Conservation (phyloP, 2,888 invertebrate species). For the Tachystola acroxantha region DNA sequence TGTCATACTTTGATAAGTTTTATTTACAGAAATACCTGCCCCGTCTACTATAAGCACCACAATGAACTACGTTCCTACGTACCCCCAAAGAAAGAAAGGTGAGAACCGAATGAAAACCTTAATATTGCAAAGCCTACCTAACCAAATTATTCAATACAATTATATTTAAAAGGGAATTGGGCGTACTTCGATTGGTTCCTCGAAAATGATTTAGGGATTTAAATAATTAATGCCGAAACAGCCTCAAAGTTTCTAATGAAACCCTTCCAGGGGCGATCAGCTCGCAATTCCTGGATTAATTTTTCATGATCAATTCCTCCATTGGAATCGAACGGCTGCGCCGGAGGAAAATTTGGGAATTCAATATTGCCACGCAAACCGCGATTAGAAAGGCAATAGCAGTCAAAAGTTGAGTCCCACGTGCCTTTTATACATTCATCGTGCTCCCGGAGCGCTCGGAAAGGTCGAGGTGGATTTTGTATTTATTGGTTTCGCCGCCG, state of each 20-base stretch:
- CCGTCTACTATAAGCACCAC: constrained; percentile 85
- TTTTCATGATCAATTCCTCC: constrained; percentile 45
- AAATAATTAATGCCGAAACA: constrained; percentile 40
- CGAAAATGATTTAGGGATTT: constrained; percentile 25
- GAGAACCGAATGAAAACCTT: constrained; percentile 17
- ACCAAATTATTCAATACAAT: constrained; percentile 1
- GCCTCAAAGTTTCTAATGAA: constrained; percentile 35
- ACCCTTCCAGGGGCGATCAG: constrained; percentile 34
- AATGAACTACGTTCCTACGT: constrained; percentile 75
- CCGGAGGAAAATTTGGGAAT: constrained; percentile 36
- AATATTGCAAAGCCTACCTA: constrained; percentile 7
- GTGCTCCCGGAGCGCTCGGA: constrained; percentile 39
- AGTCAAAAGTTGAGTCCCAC: constrained; percentile 46
- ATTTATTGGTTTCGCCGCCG: constrained; percentile 72
- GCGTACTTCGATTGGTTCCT: constrained; percentile 16
- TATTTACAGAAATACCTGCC: constrained; percentile 87
- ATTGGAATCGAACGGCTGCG: constrained; percentile 20
- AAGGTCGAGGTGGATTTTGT: constrained; percentile 65
- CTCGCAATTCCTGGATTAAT: constrained; percentile 39
- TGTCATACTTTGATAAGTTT: too few species aligned
- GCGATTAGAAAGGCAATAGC: constrained; percentile 48
- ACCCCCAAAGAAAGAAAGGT: constrained; percentile 82
- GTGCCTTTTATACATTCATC: constrained; percentile 59
- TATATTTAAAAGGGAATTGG: constrained; percentile 7
- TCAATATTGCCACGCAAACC: constrained; percentile 48